Evolutionary conservation across 1,140 invertebrate species (phyloP), one percentile per base, ranked within the genome.

Genomic region (Nixonia krombeini): DNA sequence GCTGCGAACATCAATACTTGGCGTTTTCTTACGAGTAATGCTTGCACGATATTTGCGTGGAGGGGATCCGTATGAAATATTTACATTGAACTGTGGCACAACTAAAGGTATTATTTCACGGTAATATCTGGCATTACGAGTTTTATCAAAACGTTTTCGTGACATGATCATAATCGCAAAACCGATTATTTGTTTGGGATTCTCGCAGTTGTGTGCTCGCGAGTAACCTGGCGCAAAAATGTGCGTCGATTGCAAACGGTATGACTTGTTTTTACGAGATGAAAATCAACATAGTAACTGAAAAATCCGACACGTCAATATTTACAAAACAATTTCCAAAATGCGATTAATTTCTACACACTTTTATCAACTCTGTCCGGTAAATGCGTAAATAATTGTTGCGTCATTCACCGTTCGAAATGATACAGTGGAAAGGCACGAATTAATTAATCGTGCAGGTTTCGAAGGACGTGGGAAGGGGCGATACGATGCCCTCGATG

Each of bases 121-220:
- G 41, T 70, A 65, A 70, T 70, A 61, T 61, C 59, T 65, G 53
- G 52, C 59, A 65, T 65, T 70, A 70, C 41, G 37, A 31, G 58
- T 59, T 62, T 63, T 55, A 61, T 53, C 44, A 63, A 64, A 52
- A 40, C 61, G 26, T 50, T 33, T 56, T 38, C 28, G 52, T 50
- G 57, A 51, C 40, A 50, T 23, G 53, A 63, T 69, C 65, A 57
- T 56, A 37, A 46, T 31, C 51, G 51, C 10, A 42, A 46, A 68
- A 62, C 56, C 58, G 65, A 69, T 69, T 69, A 69, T 69, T 63
- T 58, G 49, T 68, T 59, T 62, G 52, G 35, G 26, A 17, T 35
- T 26, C 23, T 46, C 52, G 28, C 52, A 61, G 58, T 44, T 50
- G 62, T 47, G 51, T 29, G 12, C 17, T 17, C 21, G 37, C 50